Base-by-base conservation (phyloP, 2,113 vertebrate species). In the Rhinoderma darwinii region DNA sequence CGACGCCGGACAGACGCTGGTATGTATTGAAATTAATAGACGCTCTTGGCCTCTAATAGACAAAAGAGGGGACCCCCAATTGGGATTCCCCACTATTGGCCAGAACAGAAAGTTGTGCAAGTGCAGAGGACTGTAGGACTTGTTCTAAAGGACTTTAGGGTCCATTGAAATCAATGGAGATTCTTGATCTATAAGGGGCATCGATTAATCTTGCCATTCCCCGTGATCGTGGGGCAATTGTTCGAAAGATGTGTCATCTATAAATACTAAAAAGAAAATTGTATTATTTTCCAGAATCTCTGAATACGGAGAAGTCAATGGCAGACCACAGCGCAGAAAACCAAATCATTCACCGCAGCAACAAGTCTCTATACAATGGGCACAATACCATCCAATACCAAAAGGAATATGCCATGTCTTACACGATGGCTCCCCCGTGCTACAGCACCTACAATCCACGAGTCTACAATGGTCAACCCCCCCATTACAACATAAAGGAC, bases 301-400 rank as follows among this genome's bases (percentile, higher is more conserved):
- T 11, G 20, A 11, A 20, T 12, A 74, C 37, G 88, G 84, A 44
- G 84, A 87, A 87, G 8, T 43, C 39, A 77, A 88, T 88, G 86
- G 51, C 22, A 2, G 18, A 72, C 0, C 77, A 32, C 4, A 20
- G 51, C 70, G 11, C 51, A 82, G 85, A 92, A 47, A 89, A 5
- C 76, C 89, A 20, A 59, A 15, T 12, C 4, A 61, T 41, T 39
- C 84, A 41, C 79, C 76, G 88, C 44, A 85, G 39, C 1, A 41
- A 89, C 8, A n/a, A 87, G 22, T 35, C 88, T 75, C 90, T 89
- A 82, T 89, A 50, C 72, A 89, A 61, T 30, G 87, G 89, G 86
- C 87, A 66, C 61, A 39, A 90, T 91, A 50, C 61, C 2, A 82
- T 83, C 14, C 47, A 18, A 79, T 84, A 80, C 25, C 74, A 86